These are phyloP conservation scores for Lucinisca nassula DNA, from an alignment of 2,888 invertebrate species.

Conservation along the genomic window DNA sequence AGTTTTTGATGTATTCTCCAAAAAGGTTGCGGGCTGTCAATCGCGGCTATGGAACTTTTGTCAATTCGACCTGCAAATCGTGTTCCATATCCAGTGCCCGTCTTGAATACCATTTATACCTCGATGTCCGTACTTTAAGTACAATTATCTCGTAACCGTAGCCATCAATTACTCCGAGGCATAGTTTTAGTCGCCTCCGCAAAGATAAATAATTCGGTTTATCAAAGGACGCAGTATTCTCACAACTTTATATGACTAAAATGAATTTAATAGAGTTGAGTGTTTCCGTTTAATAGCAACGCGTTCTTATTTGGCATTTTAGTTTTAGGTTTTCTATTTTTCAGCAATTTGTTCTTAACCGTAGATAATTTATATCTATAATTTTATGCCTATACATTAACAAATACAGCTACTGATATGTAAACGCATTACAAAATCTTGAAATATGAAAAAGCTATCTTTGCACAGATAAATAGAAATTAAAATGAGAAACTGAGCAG, in stretches of 20 bases:
- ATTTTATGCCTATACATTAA: background rate
- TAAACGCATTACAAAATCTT: too few species aligned
- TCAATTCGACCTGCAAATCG: too few species aligned
- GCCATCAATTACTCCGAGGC: slow-evolving; percentile 60
- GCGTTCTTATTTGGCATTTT: slow-evolving; percentile 48
- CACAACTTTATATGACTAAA: slow-evolving; percentile 65
- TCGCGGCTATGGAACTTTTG: too few species aligned
- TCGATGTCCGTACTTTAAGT: slow-evolving; percentile 40
- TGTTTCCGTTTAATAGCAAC: slow-evolving; percentile 68
- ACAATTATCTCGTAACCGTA: slow-evolving; percentile 55
- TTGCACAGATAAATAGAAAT: too few species aligned
- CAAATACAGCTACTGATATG: too few species aligned
- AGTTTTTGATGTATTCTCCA: too few species aligned
- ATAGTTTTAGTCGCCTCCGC: slow-evolving; percentile 43
- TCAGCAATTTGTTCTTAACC: slow-evolving; percentile 37
- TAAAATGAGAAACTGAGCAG: too few species aligned
- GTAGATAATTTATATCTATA: slow-evolving; percentile 12
- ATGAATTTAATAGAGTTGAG: slow-evolving; percentile 55
- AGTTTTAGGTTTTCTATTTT: slow-evolving; percentile 44
- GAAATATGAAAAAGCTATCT: too few species aligned
- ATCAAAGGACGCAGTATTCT: slow-evolving; percentile 49
- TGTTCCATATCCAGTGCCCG: too few species aligned
- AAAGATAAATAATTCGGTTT: slow-evolving; percentile 58
- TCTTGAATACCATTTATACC: background rate
- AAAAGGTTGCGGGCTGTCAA: too few species aligned